These are phyloP conservation scores for Psittacara wagleri DNA, from an alignment of 2,113 vertebrate species.

Conservation along the genomic window DNA sequence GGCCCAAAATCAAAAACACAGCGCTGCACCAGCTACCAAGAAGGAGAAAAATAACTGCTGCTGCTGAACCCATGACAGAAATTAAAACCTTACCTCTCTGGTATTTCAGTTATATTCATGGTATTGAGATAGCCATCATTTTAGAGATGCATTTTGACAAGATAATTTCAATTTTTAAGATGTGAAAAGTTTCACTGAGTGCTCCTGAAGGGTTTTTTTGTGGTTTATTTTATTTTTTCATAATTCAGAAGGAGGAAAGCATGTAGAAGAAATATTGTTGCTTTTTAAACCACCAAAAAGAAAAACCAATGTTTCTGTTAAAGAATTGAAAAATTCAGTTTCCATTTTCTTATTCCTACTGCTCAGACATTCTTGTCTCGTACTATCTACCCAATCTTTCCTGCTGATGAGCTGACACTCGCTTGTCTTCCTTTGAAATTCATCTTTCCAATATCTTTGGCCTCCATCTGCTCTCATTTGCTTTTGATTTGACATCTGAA, in stretches of 20 bases:
- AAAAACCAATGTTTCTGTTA: background rate
- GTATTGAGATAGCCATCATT: background rate
- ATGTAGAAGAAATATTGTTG: background rate
- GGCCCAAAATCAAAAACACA: too few species aligned
- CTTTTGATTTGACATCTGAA: constrained; percentile 19
- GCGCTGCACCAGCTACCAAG: too few species aligned
- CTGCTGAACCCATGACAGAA: background rate
- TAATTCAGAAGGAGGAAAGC: background rate
- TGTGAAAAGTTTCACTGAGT: background rate
- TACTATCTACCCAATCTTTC: background rate
- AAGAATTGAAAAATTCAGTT: background rate
- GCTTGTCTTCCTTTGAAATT: background rate
- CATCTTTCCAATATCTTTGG: background rate
- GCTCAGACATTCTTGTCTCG: background rate
- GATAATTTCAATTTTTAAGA: background rate
- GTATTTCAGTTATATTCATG: background rate
- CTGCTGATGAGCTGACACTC: background rate
- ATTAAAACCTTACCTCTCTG: background rate
- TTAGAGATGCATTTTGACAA: background rate
- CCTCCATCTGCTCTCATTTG: background rate
- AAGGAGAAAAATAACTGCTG: too few species aligned
- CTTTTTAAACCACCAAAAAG: background rate
- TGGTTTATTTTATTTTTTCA: background rate
- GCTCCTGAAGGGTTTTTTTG: background rate
- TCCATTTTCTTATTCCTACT: background rate